Conservation (phyloP, 1,140 invertebrate species). For the Saxidomus purpurata region DNA sequence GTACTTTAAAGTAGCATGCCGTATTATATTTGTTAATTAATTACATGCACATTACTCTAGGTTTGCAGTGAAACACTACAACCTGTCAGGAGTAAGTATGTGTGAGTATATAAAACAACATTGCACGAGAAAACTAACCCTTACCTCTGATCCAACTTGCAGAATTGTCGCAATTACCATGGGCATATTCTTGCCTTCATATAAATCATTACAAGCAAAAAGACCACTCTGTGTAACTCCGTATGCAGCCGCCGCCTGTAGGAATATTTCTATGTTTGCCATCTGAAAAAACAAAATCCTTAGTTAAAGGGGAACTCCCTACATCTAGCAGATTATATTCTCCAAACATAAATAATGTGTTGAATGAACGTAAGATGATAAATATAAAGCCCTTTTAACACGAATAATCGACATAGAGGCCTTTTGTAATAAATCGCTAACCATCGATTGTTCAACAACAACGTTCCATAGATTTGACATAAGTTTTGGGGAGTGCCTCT, state of each 20-base stretch:
- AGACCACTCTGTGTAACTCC: slow-evolving; percentile 98
- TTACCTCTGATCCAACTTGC: slow-evolving; percentile 83
- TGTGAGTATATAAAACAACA: not conserved
- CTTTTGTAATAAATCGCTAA: too few relatives aligned
- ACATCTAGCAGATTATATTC: too few relatives aligned
- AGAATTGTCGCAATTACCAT: slow-evolving; percentile 83
- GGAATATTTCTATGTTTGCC: slow-evolving; percentile 99
- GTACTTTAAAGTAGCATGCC: too few relatives aligned
- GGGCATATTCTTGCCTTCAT: slow-evolving; percentile 89
- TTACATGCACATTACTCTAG: not conserved
- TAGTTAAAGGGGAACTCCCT: too few relatives aligned
- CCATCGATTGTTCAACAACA: too few relatives aligned
- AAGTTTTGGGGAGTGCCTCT: too few relatives aligned
- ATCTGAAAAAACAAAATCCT: slow-evolving; percentile 89
- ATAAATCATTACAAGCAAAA: slow-evolving; percentile 94
- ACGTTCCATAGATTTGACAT: too few relatives aligned
- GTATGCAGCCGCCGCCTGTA: slow-evolving; percentile 94
- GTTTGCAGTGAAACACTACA: not conserved
- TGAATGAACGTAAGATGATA: too few relatives aligned
- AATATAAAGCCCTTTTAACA: too few relatives aligned
- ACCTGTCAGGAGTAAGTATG: not conserved
- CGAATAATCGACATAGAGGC: too few relatives aligned
- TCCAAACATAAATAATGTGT: too few relatives aligned
- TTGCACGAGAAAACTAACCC: slow-evolving; percentile 7
- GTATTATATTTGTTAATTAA: too few relatives aligned